These are phyloP conservation scores for Dusona sp. DNA, from an alignment of 2,888 invertebrate genomes.

Conservation along the genomic window DNA sequence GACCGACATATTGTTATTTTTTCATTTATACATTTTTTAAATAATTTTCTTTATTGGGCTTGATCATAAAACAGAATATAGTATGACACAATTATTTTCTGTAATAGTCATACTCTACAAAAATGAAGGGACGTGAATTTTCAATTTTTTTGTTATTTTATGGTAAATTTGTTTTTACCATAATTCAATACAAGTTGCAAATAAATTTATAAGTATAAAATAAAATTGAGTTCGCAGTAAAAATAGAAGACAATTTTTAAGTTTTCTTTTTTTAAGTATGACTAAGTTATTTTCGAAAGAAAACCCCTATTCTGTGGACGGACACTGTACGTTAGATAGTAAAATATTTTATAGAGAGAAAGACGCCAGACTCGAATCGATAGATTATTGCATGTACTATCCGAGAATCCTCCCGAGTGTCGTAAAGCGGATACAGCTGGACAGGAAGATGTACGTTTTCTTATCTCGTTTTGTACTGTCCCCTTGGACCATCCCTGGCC, in stretches of 20 bases:
- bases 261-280: background rate
- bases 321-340: conserved; percentile 51
- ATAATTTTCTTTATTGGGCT: background rate
- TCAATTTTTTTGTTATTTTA: background rate
- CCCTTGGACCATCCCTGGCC: conserved; percentile 48
- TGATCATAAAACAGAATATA: background rate
- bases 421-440: conserved; percentile 72
- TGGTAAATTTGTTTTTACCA: background rate
- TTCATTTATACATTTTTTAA: too few relatives aligned
- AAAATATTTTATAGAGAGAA: conserved; percentile 71
- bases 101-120: background rate
- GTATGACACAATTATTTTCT: background rate
- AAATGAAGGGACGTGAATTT: background rate
- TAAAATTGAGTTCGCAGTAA: background rate
- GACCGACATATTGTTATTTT: too few relatives aligned
- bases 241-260: background rate
- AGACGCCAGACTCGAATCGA: conserved; percentile 69
- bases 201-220: too few relatives aligned
- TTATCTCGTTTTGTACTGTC: conserved; percentile 57
- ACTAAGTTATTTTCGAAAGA: background rate
- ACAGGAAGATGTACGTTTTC: conserved; percentile 70
- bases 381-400: conserved; percentile 71
- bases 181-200: background rate
- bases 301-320: conserved; percentile 20
- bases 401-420: conserved; percentile 71